A percentile compares a stretch with the other conserved stretches of the same genome.
phyloP scores from a whole-genome alignment of 2,888 invertebrate species.

The Drosophila kuntzei region DNA sequence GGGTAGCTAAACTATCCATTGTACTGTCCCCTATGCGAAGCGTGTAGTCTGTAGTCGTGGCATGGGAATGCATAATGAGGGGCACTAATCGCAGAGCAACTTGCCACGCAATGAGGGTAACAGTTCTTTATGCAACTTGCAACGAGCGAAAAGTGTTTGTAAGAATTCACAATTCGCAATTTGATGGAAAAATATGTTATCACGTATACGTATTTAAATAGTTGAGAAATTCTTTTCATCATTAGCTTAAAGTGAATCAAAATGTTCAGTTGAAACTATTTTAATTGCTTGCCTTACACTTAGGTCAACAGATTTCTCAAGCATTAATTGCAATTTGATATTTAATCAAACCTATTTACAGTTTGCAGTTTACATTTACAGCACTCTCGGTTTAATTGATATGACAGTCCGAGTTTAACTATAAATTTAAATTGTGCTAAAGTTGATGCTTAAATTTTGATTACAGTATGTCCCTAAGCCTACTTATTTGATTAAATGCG shows the following conservation, averaged over 20 bases:
- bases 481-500: conserved; percentile 64
- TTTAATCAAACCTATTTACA: conserved; percentile 20
- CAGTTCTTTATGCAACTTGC: conserved; percentile 39
- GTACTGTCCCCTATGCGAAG: conserved; percentile 32
- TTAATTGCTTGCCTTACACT: not conserved
- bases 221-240: conserved; percentile 13
- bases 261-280: not conserved
- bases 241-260: conserved; percentile 23
- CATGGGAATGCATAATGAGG: conserved; percentile 59
- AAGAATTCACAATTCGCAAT: conserved; percentile 36
- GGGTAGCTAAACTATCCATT: conserved; percentile 38
- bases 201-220: conserved; percentile 1
- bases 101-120: conserved; percentile 53
- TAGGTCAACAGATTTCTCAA: not conserved
- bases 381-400: conserved; percentile 10
- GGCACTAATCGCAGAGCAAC: conserved; percentile 50
- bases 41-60: not conserved
- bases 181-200: conserved; percentile 15
- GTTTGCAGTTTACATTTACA: not conserved
- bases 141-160: conserved; percentile 15
- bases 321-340: conserved; percentile 32
- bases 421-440: conserved; percentile 29
- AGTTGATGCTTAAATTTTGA: conserved; percentile 40
- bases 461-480: conserved; percentile 40
- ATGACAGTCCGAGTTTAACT: conserved; percentile 12